Base-by-base conservation (phyloP, 2,888 invertebrate genomes). In the Luffia ferchaultella region DNA sequence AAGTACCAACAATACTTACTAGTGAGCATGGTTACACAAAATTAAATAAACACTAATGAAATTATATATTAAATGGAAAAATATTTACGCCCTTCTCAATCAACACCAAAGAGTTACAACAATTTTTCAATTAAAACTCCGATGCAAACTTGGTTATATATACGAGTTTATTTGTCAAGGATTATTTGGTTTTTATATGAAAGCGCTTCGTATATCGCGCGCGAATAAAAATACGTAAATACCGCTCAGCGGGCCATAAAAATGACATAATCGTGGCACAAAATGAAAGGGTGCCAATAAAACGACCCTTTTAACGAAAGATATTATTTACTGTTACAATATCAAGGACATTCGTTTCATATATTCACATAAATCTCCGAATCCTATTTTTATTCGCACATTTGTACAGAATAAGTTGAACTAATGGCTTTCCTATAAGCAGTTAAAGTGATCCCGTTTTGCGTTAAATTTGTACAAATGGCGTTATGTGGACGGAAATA, bases 281-380 rank as follows among this genome's bases (percentile, higher is more conserved):
- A 76, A 78, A 72, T 58, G 75, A 73, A 77, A 75, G 77, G 78
- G 73, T 76, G 67, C 71, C 75, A 68, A 76, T 78, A 77, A 79
- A 77, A 63, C 55, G 65, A 60, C 68, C 73, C 75, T 68, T 75
- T 71, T 71, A 75, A 69, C 70, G 69, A 66, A 71, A 71, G 60
- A 75, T 76, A 77, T 78, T 75, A 77, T 77, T 76, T 74, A 76
- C 71, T 75, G 67, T 65, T 65, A 67, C 68, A 71, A 76, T 76
- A 74, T 66, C 66, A 69, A 69, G 65, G 67, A 54, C 65, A 59
- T 68, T 69, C 55, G 57, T 63, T 59, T 55, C 59, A 58, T 55
- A 30, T 30, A 30, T 30, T 30, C 30, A 30, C 30, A 30, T 30
- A 30, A 30, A 30, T 30, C 30, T 30, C 30, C 5, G 5, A 30